Base-by-base conservation (phyloP, 2,888 invertebrate species). In the Rotaria macrura region DNA sequence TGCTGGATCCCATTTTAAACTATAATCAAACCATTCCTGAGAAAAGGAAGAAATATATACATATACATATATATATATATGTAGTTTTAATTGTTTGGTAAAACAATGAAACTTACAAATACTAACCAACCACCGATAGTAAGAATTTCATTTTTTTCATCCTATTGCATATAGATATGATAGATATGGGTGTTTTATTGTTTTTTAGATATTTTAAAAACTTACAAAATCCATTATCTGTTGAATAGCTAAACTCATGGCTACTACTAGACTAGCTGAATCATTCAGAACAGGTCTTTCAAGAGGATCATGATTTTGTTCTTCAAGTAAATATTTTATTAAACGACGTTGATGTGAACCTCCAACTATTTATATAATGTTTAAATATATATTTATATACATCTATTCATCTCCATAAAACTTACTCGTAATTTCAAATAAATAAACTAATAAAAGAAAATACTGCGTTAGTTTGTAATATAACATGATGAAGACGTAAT, bases 131-230 rank as follows among this genome's bases (percentile, higher is more conserved):
- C 86, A 83, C 74, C 54, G 4, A 86, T 74, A 9, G 84, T 54
- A 29, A 86, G 38, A 55, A 84, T 86, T 84, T 86, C 84, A 23
- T 83, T 86, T 79, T 86, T 86, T 49, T 86, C 86, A 25, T 86
- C 86, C 84, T 84, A 17, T 52, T 52, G 4, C 3, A 52, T 1
- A 52, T 6, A 52, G 10, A 52, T 23, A 52, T 52, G 17, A 49
- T 12, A 49, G 14, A 49, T 12, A 49, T 12, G 3, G 1, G 20
- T 4, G 52, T 23, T 52, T 52, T 52, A 23, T 52, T 49, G 9
- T 7, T 23, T 47, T 34, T 7, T 23, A 25, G 10, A 52, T 47
- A 47, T 47, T 47, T 47, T 47, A 14, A 83, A 49, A n/a, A 23
- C 83, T 84, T 20, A 84, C 84, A 29, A 84, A 84, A 83, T 86